phyloP scores from a whole-genome alignment of 2,113 vertebrate species.

The Pampusana beccarii region DNA sequence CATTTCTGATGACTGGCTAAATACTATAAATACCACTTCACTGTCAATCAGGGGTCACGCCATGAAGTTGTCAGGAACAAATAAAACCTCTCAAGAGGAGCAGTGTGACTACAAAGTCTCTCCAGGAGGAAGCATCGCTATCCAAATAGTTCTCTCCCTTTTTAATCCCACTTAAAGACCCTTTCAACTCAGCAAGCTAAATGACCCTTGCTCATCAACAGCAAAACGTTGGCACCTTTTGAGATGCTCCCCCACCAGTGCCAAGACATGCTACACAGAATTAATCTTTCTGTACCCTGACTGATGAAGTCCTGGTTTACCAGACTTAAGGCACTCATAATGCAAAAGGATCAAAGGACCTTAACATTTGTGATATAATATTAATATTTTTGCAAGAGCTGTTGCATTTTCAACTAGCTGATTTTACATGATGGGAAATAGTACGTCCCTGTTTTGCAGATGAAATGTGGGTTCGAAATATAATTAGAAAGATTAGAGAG shows the following conservation, averaged over 20 bases:
- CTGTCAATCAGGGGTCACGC: background rate
- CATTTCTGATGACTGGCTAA: constrained; percentile 29
- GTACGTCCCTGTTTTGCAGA: background rate
- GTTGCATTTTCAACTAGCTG: background rate
- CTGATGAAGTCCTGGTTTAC: background rate
- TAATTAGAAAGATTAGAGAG: background rate
- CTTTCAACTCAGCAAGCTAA: background rate
- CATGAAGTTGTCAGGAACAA: background rate
- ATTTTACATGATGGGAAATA: background rate
- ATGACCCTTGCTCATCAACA: background rate
- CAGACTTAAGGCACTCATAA: background rate
- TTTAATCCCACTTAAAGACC: background rate
- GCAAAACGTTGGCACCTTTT: background rate
- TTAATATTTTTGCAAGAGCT: background rate
- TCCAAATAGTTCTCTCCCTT: background rate
- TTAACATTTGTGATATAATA: background rate
- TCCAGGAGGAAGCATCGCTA: background rate
- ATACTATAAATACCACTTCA: background rate
- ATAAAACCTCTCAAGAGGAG: background rate
- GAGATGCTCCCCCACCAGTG: background rate
- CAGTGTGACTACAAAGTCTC: background rate
- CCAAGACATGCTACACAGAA: background rate
- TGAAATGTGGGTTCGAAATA: background rate
- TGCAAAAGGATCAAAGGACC: background rate
- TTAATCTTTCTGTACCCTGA: background rate